phyloP scores from a whole-genome alignment of 1,140 invertebrate species.

The Temnothorax curvispinosus region DNA sequence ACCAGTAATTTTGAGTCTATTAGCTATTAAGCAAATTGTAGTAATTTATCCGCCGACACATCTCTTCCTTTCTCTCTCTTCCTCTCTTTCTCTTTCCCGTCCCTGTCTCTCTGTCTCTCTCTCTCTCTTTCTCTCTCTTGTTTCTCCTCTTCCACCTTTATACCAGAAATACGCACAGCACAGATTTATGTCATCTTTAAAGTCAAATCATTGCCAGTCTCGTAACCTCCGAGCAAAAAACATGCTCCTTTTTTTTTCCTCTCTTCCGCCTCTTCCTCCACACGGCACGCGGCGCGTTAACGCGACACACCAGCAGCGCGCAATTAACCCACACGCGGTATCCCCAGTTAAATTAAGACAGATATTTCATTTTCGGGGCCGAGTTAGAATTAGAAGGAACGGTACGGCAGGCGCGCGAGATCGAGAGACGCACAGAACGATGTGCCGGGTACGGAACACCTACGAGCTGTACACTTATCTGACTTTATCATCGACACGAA shows the following conservation, averaged over 20 bases:
- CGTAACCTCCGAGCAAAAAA: conserved; percentile 19
- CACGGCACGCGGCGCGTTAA: not conserved
- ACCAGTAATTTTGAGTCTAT: conserved; percentile 82
- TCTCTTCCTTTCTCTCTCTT: conserved; percentile 54
- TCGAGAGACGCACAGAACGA: not conserved
- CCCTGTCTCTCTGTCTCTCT: conserved; percentile 13
- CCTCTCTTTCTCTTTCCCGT: conserved; percentile 12
- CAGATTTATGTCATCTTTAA: conserved; percentile 37
- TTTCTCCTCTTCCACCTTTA: conserved; percentile 40
- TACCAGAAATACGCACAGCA: conserved; percentile 25
- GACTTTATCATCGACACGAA: conserved; percentile 27
- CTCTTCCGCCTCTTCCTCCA: not conserved
- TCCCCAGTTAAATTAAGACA: conserved; percentile 35
- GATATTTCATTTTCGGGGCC: not conserved
- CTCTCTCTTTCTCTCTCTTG: not conserved
- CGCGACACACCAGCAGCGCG: not conserved
- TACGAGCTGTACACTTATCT: conserved; percentile 3
- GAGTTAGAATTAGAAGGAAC: not conserved
- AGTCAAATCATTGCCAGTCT: conserved; percentile 19
- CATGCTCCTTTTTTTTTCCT: conserved; percentile 15
- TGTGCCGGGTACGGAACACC: not conserved
- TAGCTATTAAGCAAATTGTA: conserved; percentile 82
- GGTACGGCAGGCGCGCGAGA: not conserved
- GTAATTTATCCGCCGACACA: conserved; percentile 80
- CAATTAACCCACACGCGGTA: conserved; percentile 42